phyloP scores from a whole-genome alignment of 2,888 invertebrate genomes.

The Drosophila testacea region DNA sequence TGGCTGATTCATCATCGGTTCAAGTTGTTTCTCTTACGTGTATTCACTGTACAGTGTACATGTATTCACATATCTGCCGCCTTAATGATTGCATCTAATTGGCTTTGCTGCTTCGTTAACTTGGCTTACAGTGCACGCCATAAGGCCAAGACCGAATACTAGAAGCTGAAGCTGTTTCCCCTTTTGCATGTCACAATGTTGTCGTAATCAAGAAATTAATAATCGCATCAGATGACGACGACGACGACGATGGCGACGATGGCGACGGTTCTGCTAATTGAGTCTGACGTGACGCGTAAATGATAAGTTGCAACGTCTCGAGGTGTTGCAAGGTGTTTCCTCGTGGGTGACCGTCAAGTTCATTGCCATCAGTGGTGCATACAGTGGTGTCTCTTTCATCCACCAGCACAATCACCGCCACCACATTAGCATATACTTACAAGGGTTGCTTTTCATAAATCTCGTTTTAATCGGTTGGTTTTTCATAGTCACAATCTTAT shows the following conservation, averaged over 20 bases:
- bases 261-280: conserved; percentile 65
- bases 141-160: too few species aligned
- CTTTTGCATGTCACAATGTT: conserved; percentile 56
- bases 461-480: too few species aligned
- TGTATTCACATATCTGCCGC: conserved; percentile 17
- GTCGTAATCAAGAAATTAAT: conserved; percentile 75
- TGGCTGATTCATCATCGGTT: conserved; percentile 19
- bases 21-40: conserved; percentile 2
- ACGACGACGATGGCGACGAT: conserved; percentile 7
- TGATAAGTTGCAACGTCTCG: conserved; percentile 53
- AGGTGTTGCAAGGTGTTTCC: conserved; percentile 37
- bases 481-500: too few species aligned
- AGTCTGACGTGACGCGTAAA: conserved; percentile 75
- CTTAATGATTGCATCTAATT: conserved; percentile 77
- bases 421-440: conserved; percentile 7
- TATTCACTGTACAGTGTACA: conserved; percentile 1
- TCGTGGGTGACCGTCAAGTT: conserved; percentile 65
- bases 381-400: conserved; percentile 2
- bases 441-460: too few species aligned
- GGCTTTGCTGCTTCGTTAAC: conserved; percentile 80
- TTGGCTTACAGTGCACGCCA: conserved; percentile 48
- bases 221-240: conserved; percentile 70
- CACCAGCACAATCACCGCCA: neutral
- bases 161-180: neutral
- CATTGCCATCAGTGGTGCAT: conserved; percentile 57